phyloP scores from a whole-genome alignment of 2,797 vertebrate genomes.

The Epinephelus malabaricus region DNA sequence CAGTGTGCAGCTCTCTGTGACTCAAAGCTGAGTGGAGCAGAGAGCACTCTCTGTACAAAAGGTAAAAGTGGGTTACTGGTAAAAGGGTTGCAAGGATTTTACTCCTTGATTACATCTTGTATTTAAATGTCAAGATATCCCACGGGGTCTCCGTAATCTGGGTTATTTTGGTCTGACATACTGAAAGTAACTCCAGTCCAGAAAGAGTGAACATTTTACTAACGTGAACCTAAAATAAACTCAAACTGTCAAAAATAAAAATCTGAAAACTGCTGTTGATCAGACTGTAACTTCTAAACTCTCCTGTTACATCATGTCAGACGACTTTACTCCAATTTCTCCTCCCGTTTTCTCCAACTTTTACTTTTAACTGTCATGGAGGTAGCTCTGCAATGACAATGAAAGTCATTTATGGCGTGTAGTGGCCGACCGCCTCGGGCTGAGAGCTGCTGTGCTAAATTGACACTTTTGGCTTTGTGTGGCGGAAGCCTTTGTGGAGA shows the following conservation, averaged over 20 bases:
- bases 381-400: slow-evolving; percentile 40
- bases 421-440: slow-evolving; percentile 42
- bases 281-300: slow-evolving; percentile 4
- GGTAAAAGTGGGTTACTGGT: slow-evolving; percentile 23
- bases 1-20: slow-evolving; percentile 24
- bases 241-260: slow-evolving; percentile 25
- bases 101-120: slow-evolving; percentile 44
- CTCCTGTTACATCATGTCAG: slow-evolving; percentile 21
- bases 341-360: slow-evolving; percentile 17
- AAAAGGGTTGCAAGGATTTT: slow-evolving; percentile 30
- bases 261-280: slow-evolving; percentile 1
- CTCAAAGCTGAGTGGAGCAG: not conserved
- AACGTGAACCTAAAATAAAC: slow-evolving; percentile 28
- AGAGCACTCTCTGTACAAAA: slow-evolving; percentile 24
- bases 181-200: slow-evolving; percentile 6
- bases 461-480: slow-evolving; percentile 65
- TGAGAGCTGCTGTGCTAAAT: slow-evolving; percentile 55
- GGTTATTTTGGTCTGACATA: slow-evolving; percentile 30
- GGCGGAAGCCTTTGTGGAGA: slow-evolving; percentile 57
- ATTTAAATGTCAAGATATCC: slow-evolving; percentile 67
- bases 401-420: slow-evolving; percentile 40
- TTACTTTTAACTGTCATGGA: slow-evolving; percentile 43
- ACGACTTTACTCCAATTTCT: slow-evolving; percentile 21
- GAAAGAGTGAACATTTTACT: slow-evolving; percentile 1
- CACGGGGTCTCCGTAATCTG: slow-evolving; percentile 34